Conservation (phyloP, 2,113 vertebrate species). For the Circaetus gallicus region DNA sequence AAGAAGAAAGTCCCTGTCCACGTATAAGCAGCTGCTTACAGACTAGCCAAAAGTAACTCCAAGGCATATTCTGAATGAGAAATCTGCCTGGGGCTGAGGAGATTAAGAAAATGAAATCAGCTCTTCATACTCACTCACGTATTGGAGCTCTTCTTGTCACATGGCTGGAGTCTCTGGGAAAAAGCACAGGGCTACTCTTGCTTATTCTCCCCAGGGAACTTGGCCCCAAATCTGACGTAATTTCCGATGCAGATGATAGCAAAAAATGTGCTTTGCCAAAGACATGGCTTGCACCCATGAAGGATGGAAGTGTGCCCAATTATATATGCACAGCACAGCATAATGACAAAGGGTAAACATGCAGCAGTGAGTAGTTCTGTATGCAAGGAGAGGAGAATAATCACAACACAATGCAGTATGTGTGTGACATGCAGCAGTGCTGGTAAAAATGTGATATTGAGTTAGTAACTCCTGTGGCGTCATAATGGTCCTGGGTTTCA, state of each 20-base stretch:
- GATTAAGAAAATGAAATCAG: slow-evolving; percentile 26
- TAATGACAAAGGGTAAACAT: background rate
- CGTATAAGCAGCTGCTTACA: background rate
- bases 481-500: background rate
- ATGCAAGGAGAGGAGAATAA: background rate
- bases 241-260: background rate
- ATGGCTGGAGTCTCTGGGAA: background rate
- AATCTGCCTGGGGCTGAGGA: background rate
- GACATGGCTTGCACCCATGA: background rate
- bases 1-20: background rate
- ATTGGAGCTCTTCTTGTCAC: background rate
- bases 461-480: background rate
- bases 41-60: slow-evolving; percentile 14
- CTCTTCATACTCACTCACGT: background rate
- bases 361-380: background rate
- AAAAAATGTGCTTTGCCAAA: background rate
- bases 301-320: background rate
- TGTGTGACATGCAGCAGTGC: rapidly evolving
- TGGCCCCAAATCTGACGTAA: background rate
- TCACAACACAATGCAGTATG: background rate
- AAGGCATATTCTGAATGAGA: background rate
- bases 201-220: background rate
- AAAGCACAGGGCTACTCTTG: background rate
- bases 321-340: background rate
- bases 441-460: background rate